A percentile compares a stretch with the other conserved stretches of the same genome.
Conservation (phyloP, 2,113 vertebrate species). For the Lophotis ruficrista region DNA sequence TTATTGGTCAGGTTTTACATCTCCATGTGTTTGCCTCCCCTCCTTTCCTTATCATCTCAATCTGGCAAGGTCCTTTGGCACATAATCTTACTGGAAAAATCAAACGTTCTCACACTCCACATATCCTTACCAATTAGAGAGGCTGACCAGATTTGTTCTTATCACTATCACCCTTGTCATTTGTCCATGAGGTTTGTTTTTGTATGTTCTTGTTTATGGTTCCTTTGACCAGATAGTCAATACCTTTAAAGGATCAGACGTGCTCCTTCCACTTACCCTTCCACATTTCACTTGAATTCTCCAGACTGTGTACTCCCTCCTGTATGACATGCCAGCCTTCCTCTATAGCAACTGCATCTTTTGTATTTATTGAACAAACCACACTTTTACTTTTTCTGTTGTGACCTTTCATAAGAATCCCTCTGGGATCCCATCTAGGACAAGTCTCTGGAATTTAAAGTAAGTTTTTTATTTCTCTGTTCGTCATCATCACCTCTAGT, state of each 20-base stretch:
- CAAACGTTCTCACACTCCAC: neutral
- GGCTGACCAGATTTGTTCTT: neutral
- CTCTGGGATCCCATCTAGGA: neutral
- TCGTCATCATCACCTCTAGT: neutral
- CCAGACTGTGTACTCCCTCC: neutral
- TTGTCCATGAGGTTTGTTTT: neutral
- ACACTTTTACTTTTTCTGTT: neutral
- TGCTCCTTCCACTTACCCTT: neutral
- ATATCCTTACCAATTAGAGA: neutral
- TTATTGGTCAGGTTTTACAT: neutral
- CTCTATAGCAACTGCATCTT: neutral
- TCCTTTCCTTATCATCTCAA: neutral
- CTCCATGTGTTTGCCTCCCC: neutral
- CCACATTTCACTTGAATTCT: neutral
- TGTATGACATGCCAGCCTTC: neutral
- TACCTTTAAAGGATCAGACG: neutral
- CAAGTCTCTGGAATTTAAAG: neutral
- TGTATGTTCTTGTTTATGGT: neutral
- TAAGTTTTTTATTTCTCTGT: neutral
- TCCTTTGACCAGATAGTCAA: neutral
- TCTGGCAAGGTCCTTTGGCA: neutral
- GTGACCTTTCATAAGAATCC: neutral
- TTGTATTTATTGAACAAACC: neutral
- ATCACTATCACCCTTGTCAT: neutral
- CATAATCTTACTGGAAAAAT: neutral